phyloP scores from a whole-genome alignment of 2,888 invertebrate species.

The Prenolepis imparis region DNA sequence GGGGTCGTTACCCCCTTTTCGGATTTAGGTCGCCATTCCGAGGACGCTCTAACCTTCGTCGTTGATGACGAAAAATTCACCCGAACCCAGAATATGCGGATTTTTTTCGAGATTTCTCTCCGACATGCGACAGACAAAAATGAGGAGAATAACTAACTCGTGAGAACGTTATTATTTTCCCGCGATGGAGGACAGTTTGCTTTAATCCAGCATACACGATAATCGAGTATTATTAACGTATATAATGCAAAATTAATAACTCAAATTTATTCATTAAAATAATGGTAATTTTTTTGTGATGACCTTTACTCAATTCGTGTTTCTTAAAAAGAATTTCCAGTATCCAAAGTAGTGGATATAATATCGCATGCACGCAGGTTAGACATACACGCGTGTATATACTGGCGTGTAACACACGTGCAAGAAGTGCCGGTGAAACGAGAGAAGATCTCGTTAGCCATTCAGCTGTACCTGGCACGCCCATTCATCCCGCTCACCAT shows the following conservation, averaged over 20 bases:
- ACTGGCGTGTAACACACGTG: constrained; percentile 57
- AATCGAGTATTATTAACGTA: not conserved
- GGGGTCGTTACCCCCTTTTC: constrained; percentile 84
- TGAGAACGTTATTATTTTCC: constrained; percentile 55
- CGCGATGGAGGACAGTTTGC: not conserved
- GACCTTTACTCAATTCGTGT: constrained; percentile 15
- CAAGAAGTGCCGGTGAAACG: constrained; percentile 76
- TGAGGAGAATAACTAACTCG: constrained; percentile 33
- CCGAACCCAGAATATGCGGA: constrained; percentile 41
- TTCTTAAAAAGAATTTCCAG: constrained; percentile 58
- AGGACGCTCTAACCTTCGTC: constrained; percentile 68
- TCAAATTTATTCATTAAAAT: too few species aligned
- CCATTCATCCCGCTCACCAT: constrained; percentile 78
- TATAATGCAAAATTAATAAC: not conserved
- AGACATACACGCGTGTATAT: constrained; percentile 39
- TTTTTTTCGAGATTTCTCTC: constrained; percentile 35
- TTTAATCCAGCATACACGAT: not conserved
- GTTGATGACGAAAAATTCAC: constrained; percentile 74
- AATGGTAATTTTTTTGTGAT: too few species aligned
- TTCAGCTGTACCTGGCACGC: constrained; percentile 73
- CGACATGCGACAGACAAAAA: not conserved
- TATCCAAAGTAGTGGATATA: constrained; percentile 6
- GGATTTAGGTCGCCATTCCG: constrained; percentile 82
- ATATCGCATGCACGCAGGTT: constrained; percentile 34
- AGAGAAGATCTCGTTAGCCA: constrained; percentile 80